Evolutionary conservation across 2,113 vertebrate genomes (phyloP).

Genomic region (Atlantisia rogersi): DNA sequence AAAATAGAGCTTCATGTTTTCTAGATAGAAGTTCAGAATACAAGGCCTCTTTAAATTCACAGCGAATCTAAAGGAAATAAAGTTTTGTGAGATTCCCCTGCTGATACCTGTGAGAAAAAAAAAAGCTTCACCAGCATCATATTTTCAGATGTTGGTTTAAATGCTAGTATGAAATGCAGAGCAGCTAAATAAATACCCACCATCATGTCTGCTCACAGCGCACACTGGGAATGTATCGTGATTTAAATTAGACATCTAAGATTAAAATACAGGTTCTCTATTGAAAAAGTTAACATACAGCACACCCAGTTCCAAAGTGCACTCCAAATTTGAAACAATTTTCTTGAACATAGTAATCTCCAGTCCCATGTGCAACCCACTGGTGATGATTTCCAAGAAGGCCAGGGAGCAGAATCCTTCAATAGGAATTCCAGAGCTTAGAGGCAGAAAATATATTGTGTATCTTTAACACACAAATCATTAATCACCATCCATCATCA

Average conservation of each 20-base stretch:
- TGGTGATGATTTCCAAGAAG: not conserved
- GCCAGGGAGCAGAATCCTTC: not conserved
- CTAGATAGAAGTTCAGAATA: not conserved
- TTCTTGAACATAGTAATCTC: not conserved
- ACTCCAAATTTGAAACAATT: slow-evolving; percentile 8
- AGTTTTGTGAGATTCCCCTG: not conserved
- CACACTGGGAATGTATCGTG: not conserved
- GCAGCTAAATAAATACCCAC: not conserved
- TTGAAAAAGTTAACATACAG: not conserved
- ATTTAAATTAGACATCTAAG: not conserved
- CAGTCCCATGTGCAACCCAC: not conserved
- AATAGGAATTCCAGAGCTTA: not conserved
- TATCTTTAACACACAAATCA: not conserved
- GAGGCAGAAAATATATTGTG: not conserved
- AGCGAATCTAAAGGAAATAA: not conserved
- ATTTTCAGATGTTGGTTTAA: not conserved
- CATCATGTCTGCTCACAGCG: not conserved
- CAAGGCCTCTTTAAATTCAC: not conserved
- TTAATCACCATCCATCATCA: not conserved
- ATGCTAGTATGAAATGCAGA: not conserved
- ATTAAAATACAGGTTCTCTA: slow-evolving; percentile 3
- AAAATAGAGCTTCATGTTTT: not conserved
- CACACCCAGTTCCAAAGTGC: not conserved
- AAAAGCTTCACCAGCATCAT: not conserved
- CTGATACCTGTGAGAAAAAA: not conserved